Conservation (phyloP, 1,140 invertebrate genomes). For the Trichoplusia ni region DNA sequence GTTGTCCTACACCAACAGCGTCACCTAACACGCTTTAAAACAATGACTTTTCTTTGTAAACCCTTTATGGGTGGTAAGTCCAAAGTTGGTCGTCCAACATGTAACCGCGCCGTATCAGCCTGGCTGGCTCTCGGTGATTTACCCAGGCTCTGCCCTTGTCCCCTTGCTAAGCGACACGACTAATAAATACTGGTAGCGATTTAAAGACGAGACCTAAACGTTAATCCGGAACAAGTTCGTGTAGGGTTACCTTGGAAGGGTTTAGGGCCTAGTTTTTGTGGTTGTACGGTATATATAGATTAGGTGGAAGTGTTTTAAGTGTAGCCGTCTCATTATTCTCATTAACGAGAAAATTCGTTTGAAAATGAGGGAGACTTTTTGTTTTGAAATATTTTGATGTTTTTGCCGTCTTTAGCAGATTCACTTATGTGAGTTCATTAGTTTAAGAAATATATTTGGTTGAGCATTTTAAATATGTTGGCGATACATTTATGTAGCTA, state of each 20-base stretch:
- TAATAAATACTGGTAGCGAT: conserved; percentile 68
- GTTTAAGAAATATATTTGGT: too few species aligned
- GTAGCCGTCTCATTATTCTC: too few species aligned
- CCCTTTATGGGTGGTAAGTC: conserved; percentile 20
- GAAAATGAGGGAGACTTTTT: too few species aligned
- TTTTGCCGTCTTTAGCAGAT: too few species aligned
- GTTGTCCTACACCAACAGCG: neutral
- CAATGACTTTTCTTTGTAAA: conserved; percentile 12
- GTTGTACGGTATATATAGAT: neutral
- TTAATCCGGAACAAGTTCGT: conserved; percentile 33
- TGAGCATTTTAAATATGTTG: too few species aligned
- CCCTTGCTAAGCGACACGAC: conserved; percentile 28
- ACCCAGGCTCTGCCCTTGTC: conserved; percentile 30
- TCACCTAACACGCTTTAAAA: conserved; percentile 15
- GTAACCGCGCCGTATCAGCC: conserved; percentile 25
- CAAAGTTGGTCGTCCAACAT: conserved; percentile 30
- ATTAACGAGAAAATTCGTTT: too few species aligned
- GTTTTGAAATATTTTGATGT: too few species aligned
- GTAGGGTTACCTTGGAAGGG: conserved; percentile 43
- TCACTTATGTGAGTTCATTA: too few species aligned
- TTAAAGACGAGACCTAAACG: conserved; percentile 51
- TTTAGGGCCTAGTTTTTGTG: conserved; percentile 14
- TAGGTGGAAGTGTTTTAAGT: conserved; percentile 5
- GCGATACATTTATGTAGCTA: too few species aligned
- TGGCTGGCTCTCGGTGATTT: conserved; percentile 29